These are phyloP conservation scores for Lycaena phlaeas DNA, from an alignment of 2,888 invertebrate genomes.

Conservation along the genomic window DNA sequence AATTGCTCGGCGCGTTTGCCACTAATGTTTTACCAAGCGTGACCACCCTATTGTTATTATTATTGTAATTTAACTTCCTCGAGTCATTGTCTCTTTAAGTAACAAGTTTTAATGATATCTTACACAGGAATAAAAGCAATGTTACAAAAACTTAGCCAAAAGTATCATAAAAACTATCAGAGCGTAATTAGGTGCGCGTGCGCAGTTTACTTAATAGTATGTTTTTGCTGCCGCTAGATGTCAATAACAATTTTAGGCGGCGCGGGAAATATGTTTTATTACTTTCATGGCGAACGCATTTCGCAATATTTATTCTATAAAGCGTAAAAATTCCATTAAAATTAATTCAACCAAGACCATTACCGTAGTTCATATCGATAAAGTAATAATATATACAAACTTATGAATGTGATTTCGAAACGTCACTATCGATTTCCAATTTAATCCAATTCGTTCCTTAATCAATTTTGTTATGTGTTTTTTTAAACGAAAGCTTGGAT, in stretches of 20 bases:
- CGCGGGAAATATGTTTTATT: conserved; percentile 45
- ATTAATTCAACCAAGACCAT: conserved; percentile 71
- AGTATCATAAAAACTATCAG: conserved; percentile 19
- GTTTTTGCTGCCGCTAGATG: conserved; percentile 40
- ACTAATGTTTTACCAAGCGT: conserved; percentile 52
- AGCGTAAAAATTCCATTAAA: conserved; percentile 71
- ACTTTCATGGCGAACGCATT: conserved; percentile 57
- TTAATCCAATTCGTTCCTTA: conserved; percentile 73
- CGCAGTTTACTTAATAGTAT: conserved; percentile 36
- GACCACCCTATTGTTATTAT: conserved; percentile 59
- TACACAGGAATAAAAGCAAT: conserved; percentile 24
- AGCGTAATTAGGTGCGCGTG: conserved; percentile 44
- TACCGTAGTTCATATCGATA: conserved; percentile 68
- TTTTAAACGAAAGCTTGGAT: conserved; percentile 19
- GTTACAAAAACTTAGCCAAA: conserved; percentile 22
- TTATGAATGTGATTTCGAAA: conserved; percentile 73
- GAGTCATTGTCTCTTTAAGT: conserved; percentile 41
- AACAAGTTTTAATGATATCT: conserved; percentile 40
- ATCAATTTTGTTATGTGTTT: conserved; percentile 67
- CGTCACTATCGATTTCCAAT: conserved; percentile 73
- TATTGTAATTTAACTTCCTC: conserved; percentile 50
- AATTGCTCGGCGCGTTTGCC: conserved; percentile 44
- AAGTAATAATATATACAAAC: conserved; percentile 67
- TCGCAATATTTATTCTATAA: conserved; percentile 68
- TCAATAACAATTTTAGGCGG: conserved; percentile 24